Evolutionary conservation across 2,113 vertebrate species (phyloP).

Genomic region (Damaliscus lunatus): DNA sequence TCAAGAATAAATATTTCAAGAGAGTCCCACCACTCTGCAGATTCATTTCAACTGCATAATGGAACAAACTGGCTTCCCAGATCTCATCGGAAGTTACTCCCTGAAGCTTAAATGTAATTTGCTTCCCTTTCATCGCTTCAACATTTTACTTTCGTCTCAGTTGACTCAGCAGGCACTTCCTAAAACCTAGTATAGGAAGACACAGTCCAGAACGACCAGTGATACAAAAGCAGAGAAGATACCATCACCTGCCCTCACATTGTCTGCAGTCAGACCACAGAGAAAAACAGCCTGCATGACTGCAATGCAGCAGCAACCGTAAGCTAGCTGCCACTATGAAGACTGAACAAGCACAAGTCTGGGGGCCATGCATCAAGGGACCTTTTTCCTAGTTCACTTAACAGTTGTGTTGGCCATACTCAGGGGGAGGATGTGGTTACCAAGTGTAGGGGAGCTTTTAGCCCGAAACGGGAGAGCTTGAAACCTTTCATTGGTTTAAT

Average conservation of each 20-base stretch:
- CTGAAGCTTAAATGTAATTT: conserved; percentile 73
- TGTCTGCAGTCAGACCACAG: not conserved
- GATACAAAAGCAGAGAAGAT: not conserved
- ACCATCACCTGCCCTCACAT: not conserved
- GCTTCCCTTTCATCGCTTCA: conserved; percentile 6
- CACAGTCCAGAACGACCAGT: not conserved
- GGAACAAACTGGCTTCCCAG: conserved; percentile 72
- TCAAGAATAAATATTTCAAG: not conserved
- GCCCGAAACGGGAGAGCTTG: not conserved
- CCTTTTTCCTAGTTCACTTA: conserved; percentile 53
- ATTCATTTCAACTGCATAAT: conserved; percentile 9
- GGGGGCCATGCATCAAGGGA: not conserved
- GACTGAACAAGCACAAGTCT: conserved; percentile 46
- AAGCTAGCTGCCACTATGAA: conserved; percentile 56
- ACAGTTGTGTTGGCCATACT: conserved; percentile 63
- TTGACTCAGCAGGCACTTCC: not conserved
- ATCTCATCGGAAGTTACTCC: conserved; percentile 77
- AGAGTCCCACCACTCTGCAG: conserved; percentile 45
- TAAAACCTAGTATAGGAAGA: not conserved
- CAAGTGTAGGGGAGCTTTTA: not conserved
- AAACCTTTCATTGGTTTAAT: conserved; percentile 3
- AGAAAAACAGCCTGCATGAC: not conserved
- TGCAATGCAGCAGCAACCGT: not conserved
- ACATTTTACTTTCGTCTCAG: conserved; percentile 63
- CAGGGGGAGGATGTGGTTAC: conserved; percentile 57